These are phyloP conservation scores for Bombyx huttoni DNA, from an alignment of 2,888 invertebrate genomes.

Conservation along the genomic window DNA sequence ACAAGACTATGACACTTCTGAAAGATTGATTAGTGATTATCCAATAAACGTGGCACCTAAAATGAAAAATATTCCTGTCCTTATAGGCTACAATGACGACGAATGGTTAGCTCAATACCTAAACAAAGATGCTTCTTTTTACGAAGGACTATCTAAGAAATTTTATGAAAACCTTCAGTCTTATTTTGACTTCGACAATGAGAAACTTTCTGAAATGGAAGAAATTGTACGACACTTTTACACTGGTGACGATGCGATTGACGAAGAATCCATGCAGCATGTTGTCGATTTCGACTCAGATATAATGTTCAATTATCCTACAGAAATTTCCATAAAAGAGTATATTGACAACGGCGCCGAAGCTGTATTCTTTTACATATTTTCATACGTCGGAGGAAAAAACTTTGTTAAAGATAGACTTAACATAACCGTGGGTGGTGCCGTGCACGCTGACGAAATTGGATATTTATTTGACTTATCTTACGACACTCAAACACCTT, in stretches of 20 bases:
- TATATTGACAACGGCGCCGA: conserved; percentile 22
- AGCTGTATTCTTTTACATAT: conserved; percentile 31
- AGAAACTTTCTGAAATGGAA: conserved; percentile 16
- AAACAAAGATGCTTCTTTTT: conserved; percentile 9
- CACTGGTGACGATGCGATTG: conserved; percentile 28
- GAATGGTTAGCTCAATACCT: conserved; percentile 14
- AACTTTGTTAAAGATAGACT: conserved; percentile 23
- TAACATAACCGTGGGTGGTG: conserved; percentile 22
- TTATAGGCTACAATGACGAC: conserved; percentile 24
- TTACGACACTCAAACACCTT: conserved; percentile 14
- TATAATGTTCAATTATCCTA: conserved; percentile 20
- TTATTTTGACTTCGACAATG: conserved; percentile 18
- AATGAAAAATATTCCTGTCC: conserved; percentile 16
- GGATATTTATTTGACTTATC: conserved; percentile 30
- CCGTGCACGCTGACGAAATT: conserved; percentile 27
- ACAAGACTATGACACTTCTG: conserved; percentile 17
- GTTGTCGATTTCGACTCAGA: conserved; percentile 30
- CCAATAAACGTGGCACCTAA: conserved; percentile 18
- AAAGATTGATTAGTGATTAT: conserved; percentile 22
- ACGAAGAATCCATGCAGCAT: conserved; percentile 9
- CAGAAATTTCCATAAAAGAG: conserved; percentile 20
- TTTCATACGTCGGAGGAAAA: conserved; percentile 32
- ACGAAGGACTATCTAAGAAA: conserved; percentile 7
- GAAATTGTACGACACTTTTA: conserved; percentile 30
- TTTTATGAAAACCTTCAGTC: conserved; percentile 11